Evolutionary conservation across 1,140 invertebrate genomes (phyloP), one percentile per base, ranked within the genome.

Genomic region (Lordiphosa stackelbergi): DNA sequence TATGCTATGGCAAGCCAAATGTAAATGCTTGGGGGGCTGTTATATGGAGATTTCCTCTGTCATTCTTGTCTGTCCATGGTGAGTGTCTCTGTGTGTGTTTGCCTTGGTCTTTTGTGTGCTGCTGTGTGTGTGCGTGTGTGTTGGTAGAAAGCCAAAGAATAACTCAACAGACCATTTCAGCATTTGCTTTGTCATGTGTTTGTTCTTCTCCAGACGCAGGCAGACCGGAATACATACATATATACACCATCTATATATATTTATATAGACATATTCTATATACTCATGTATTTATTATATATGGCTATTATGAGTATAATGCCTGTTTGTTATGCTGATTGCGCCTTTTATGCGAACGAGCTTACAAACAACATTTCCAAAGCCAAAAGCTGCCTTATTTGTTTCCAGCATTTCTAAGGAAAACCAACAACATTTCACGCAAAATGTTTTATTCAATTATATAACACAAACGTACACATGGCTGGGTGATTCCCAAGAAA

Each of bases 251-350:
- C 53, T 35, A 41, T 11, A 47, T 9, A 41, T 37, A 22, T 31
- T 16, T 4, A 41, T 38, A 22, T 19, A 12, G 16, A 47, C 49
- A 38, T 65, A 58, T 34, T 42, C 34, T 51, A 45, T 47, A 41
- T 41, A 37, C 51, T 38, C 38, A 34, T 45, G 11, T 42, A 58
- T 45, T 54, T 35, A 19, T 38, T 54, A 54, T 65, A 71, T 66
- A 53, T 51, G 62, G 41, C 56, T 63, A 61, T 74, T 63, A 68
- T 69, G 60, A 63, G 57, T 65, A 77, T 77, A 72, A 64, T 70
- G 64, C 53, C 53, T 69, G 66, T 79, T 73, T 73, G 70, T 62
- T 66, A 64, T 71, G 75, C 70, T 79, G 66, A 81, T 71, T 78
- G 61, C 54, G 57, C 61, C 70, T 77, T 69, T 78, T 78, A 69